phyloP scores from a whole-genome alignment of 2,113 vertebrate genomes.

The Oostethus manadensis region DNA sequence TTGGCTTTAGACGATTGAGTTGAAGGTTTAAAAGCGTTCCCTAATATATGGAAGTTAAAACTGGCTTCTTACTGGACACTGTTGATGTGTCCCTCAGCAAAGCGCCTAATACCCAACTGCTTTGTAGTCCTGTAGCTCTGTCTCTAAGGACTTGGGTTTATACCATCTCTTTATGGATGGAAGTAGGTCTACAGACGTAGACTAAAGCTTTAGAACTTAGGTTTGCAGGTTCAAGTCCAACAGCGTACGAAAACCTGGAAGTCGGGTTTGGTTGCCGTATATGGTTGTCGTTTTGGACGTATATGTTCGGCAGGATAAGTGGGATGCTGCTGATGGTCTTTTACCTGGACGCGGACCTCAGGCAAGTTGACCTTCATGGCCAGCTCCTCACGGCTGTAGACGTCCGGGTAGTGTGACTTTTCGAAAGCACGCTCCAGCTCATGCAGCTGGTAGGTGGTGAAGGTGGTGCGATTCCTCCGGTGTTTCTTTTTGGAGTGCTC shows the following conservation, averaged over 20 bases:
- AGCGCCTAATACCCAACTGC: too few relatives aligned
- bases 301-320: too few relatives aligned
- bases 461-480: conserved; percentile 84
- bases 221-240: not conserved
- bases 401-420: conserved; percentile 88
- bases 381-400: conserved; percentile 86
- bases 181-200: too few relatives aligned
- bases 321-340: not conserved
- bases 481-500: conserved; percentile 86
- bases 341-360: conserved; percentile 88
- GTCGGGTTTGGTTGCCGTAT: too few relatives aligned
- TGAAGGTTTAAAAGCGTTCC: not conserved
- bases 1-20: not conserved
- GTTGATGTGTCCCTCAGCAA: too few relatives aligned
- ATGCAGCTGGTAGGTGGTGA: conserved; percentile 90
- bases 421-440: conserved; percentile 89
- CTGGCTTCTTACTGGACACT: not conserved
- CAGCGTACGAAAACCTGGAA: too few relatives aligned
- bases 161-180: too few relatives aligned
- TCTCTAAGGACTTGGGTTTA: not conserved
- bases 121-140: not conserved
- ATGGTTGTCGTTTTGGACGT: too few relatives aligned
- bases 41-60: not conserved
- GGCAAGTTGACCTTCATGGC: conserved; percentile 90
- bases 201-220: not conserved